phyloP scores from a whole-genome alignment of 2,888 invertebrate species.

The Ferdinandea cuprea region DNA sequence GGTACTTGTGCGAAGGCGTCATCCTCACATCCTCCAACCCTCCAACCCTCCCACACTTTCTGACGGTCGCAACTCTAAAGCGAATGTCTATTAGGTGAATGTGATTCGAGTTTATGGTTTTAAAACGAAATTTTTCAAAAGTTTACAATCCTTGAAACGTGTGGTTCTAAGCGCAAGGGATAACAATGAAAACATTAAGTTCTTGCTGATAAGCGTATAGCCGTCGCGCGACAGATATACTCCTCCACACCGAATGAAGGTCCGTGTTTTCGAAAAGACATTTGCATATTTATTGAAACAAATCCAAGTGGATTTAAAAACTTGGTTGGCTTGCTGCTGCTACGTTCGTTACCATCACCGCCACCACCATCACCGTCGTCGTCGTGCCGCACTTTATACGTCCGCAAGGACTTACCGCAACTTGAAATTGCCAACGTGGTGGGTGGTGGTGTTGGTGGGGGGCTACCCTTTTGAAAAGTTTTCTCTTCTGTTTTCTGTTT shows the following conservation, averaged over 20 bases:
- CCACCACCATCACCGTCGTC: constrained; percentile 15
- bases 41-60: too few relatives aligned
- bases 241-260: constrained; percentile 28
- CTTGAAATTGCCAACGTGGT: constrained; percentile 59
- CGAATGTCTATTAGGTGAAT: constrained; percentile 61
- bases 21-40: too few relatives aligned
- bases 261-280: constrained; percentile 75
- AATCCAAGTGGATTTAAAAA: constrained; percentile 81
- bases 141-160: constrained; percentile 64
- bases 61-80: constrained; percentile 39
- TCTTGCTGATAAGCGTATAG: constrained; percentile 64
- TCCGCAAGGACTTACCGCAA: constrained; percentile 73
- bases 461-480: constrained; percentile 57
- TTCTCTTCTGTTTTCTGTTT: constrained; percentile 16
- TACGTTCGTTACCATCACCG: too few relatives aligned
- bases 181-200: constrained; percentile 67
- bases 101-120: constrained; percentile 62
- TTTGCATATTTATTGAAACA: constrained; percentile 83
- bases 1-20: constrained; percentile 12
- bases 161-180: constrained; percentile 39
- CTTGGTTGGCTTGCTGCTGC: constrained; percentile 73
- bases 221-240: constrained; percentile 48
- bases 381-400: constrained; percentile 69
- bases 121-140: constrained; percentile 34
- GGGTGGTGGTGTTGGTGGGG: constrained; percentile 4